Conservation (phyloP, 2,113 vertebrate genomes). For the Silurus asotus region DNA sequence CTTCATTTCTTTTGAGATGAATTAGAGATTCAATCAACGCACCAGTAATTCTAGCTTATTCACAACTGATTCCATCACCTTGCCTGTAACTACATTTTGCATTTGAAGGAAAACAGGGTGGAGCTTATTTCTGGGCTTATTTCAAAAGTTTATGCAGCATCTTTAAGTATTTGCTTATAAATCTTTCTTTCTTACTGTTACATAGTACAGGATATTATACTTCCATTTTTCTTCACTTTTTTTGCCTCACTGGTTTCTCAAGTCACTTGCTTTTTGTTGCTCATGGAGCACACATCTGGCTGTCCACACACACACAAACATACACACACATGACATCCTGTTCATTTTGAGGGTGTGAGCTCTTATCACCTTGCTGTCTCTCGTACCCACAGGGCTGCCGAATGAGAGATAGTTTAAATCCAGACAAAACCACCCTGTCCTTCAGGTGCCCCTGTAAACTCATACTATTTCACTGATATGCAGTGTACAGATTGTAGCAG, state of each 20-base stretch:
- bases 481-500: background rate
- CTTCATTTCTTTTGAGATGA: background rate
- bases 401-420: background rate
- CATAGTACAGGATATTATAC: background rate
- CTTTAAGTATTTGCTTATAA: background rate
- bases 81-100: background rate
- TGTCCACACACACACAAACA: background rate
- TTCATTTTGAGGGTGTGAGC: background rate
- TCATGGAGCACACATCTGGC: constrained; percentile 1
- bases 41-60: background rate
- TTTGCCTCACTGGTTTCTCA: background rate
- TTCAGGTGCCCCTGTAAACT: constrained; percentile 1
- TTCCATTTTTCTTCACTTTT: background rate
- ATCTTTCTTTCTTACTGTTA: background rate
- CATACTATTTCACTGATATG: background rate
- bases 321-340: background rate
- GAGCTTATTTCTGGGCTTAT: background rate
- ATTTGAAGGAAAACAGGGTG: background rate
- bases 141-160: background rate
- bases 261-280: background rate
- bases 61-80: background rate
- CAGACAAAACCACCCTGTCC: background rate
- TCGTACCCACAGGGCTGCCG: background rate
- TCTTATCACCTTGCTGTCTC: constrained; percentile 20
- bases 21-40: background rate